Base-by-base conservation (phyloP, 2,888 invertebrate species). In the Philonicus albiceps region DNA sequence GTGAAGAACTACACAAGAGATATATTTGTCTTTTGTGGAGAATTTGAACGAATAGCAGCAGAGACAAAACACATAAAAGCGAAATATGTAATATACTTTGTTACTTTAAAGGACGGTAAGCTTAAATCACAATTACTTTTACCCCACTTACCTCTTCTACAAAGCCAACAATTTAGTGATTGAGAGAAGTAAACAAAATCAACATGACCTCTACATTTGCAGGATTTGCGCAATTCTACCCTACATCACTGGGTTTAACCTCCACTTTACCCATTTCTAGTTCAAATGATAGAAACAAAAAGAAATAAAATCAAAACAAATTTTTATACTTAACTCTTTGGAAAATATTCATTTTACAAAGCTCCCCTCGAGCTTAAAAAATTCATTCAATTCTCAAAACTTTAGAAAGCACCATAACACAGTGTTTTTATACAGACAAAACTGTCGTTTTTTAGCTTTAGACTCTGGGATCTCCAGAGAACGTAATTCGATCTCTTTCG, bases 401-500 rank as follows among this genome's bases (percentile, higher is more conserved):
- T 81, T 81, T 55, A 34, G 81, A 55, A 81, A 81, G 81, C 81
- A 55, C 81, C 81, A 55, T 81, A 81, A 81, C 81, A 81, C 81
- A 81, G 81, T 53, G 19, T 55, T 64, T 64, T 64, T 64, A 19
- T 64, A 64, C 27, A 64, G 64, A 64, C 8, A 49, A 78, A 78
- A 30, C 27, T 16, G 55, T 64, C 7, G 19, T 37, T 76, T 55
- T 81, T 22, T 30, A 19, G 8, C 19, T 27, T 43, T 84, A 84
- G 43, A 49, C 84, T 43, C 30, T 84, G 16, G 84, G 84, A 30
- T 84, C 73, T 73, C 84, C 72, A 73, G 73, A 22, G 34, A 84
- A 84, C 85, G 88, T 88, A 80, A 89, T 89, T 34, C 88, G 88
- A 87, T 90, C 90, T 86, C 89, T 89, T 87, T 90, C 90, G 11